Conservation (phyloP, 2,797 vertebrate genomes). For the Microcaecilia unicolor region DNA sequence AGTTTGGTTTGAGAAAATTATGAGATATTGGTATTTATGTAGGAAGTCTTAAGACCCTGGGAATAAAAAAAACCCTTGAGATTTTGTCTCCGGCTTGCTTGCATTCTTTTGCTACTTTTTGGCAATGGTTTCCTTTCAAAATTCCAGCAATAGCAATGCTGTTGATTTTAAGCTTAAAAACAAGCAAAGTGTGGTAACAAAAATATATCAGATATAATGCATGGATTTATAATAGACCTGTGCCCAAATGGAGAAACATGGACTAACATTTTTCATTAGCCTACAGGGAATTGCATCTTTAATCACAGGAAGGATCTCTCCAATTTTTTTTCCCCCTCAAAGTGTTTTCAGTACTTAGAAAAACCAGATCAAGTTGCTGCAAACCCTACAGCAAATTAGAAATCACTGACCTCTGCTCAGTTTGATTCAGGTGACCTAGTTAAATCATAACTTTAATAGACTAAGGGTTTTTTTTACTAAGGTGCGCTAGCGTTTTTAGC, state of each 20-base stretch:
- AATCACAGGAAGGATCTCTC: constrained; percentile 63
- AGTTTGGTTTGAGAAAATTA: constrained; percentile 28
- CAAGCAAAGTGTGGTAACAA: constrained; percentile 52
- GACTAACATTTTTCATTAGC: constrained; percentile 66
- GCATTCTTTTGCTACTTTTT: constrained; percentile 48
- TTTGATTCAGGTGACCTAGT: constrained; percentile 83
- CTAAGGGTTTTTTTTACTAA: no score
- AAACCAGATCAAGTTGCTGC: constrained; percentile 78
- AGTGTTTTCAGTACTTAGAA: constrained; percentile 83
- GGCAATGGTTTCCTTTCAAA: constrained; percentile 44
- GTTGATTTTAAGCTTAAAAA: constrained; percentile 58
- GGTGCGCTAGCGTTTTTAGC: no score
- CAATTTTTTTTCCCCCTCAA: constrained; percentile 78
- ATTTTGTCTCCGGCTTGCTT: constrained; percentile 40
- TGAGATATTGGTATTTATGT: constrained; percentile 29
- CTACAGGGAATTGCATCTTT: constrained; percentile 66
- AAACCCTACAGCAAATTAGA: constrained; percentile 92
- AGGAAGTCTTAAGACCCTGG: constrained; percentile 31
- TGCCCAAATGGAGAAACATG: constrained; percentile 59
- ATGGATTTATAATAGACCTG: constrained; percentile 57
- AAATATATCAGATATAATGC: constrained; percentile 52
- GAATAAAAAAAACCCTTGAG: constrained; percentile 47
- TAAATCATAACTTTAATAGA: constrained; percentile 92
- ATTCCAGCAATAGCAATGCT: constrained; percentile 41
- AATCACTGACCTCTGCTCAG: constrained; percentile 80